Conservation (phyloP, 2,888 invertebrate species). For the Scaptomyza polygonia region DNA sequence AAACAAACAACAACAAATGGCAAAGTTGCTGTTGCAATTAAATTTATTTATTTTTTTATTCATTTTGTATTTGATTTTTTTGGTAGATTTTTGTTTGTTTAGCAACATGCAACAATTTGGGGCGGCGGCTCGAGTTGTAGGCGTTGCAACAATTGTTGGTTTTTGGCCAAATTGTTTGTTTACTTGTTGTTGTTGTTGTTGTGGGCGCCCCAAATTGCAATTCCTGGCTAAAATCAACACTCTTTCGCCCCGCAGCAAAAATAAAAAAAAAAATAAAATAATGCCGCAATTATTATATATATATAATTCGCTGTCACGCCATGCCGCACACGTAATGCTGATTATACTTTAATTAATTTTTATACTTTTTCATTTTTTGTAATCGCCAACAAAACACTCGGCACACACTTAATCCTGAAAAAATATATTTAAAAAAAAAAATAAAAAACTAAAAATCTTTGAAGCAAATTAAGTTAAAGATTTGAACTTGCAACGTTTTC, state of each 20-base stretch:
- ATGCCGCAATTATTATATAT: constrained; percentile 72
- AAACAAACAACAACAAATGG: constrained; percentile 47
- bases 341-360: constrained; percentile 82
- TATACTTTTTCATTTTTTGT: too few species aligned
- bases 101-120: constrained; percentile 68
- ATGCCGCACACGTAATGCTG: constrained; percentile 80
- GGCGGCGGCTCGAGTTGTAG: constrained; percentile 3
- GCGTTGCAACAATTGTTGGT: constrained; percentile 36
- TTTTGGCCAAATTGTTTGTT: constrained; percentile 49
- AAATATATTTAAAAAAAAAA: background rate
- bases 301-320: constrained; percentile 81
- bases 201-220: constrained; percentile 21
- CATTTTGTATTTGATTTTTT: background rate
- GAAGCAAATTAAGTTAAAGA: background rate
- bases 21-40: constrained; percentile 72
- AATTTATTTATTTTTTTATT: constrained; percentile 25
- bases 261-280: too few species aligned
- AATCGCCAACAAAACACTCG: too few species aligned
- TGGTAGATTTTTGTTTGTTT: background rate
- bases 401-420: too few species aligned
- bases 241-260: background rate
- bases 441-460: background rate
- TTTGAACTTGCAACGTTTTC: constrained; percentile 13
- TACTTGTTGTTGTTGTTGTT: constrained; percentile 58
- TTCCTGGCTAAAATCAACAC: constrained; percentile 10